A percentile compares a stretch with the other conserved stretches of the same genome.
phyloP scores from a whole-genome alignment of 1,140 invertebrate genomes.

The Drosophila jambulina region DNA sequence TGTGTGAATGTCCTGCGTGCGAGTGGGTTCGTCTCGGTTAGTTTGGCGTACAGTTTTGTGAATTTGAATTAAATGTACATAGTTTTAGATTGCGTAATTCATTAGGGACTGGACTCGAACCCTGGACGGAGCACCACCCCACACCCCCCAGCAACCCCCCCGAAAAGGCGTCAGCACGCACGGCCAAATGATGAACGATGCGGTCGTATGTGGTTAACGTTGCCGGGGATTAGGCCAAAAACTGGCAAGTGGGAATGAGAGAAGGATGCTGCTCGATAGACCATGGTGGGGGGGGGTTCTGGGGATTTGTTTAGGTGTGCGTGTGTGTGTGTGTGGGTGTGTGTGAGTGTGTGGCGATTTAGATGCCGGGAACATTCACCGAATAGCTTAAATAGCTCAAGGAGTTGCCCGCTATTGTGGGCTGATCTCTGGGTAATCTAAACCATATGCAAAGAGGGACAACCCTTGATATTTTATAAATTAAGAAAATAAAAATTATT shows the following conservation, averaged over 20 bases:
- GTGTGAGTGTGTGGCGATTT: conserved; percentile 11
- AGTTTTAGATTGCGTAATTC: conserved; percentile 85
- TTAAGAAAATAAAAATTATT: neutral
- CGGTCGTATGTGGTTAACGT: conserved; percentile 80
- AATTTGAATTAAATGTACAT: conserved; percentile 85
- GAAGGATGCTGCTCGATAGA: neutral
- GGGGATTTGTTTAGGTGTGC: conserved; percentile 39
- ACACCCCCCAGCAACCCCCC: conserved; percentile 7
- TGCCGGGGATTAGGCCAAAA: conserved; percentile 52
- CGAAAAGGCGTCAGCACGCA: conserved; percentile 60
- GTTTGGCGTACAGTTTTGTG: conserved; percentile 83
- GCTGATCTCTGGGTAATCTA: conserved; percentile 7
- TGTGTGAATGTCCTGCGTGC: conserved; percentile 32
- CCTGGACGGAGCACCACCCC: conserved; percentile 2
- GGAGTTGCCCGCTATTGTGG: conserved; percentile 24
- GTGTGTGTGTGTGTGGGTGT: conserved; percentile 12
- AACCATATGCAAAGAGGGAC: neutral
- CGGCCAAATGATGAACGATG: conserved; percentile 83
- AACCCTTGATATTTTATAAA: neutral
- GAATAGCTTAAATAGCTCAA: conserved; percentile 50
- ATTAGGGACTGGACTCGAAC: conserved; percentile 45
- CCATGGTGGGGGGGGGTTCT: conserved; percentile 8
- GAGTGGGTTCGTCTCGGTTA: conserved; percentile 67
- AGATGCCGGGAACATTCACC: conserved; percentile 17
- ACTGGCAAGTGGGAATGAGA: conserved; percentile 6